Evolutionary conservation across 1,140 invertebrate species (phyloP), one percentile per base, ranked within the genome.

Genomic region (Brachionus plicatilis): DNA sequence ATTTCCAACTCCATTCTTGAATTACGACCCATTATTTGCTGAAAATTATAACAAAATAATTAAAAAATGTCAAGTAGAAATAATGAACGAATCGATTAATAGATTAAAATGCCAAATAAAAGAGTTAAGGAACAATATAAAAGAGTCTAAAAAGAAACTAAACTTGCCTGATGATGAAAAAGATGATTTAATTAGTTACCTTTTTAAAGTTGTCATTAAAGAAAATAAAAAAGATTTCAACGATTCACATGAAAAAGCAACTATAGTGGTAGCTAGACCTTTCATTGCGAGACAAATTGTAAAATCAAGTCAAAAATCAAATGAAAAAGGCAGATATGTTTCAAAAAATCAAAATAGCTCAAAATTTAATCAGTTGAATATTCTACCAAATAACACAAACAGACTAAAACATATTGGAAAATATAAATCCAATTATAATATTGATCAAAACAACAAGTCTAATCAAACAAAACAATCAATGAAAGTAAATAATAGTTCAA

Each of bases 1-100:
- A 70, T 70, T 70, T 70, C 66, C 66, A 8, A 29, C 66, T 33
- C 66, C 66, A n/a, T 70, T 70, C n/a, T 70, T 70, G n/a, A 70
- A 70, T 70, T 70, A 70, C 11, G 66, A 70, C n/a, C 9, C 8
- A 29, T 33, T 29, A 0, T 70, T 70, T 70, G 66, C 37, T 29
- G 27, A 29, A 29, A 29, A 27, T 29, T 70, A 70, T 29, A 70
- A 70, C 29, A 29, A 70, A 70, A 70, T 70, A 33, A 70, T 70
- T 29, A 27, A 29, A 70, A 70, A 70, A 29, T 12, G 24, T 70
- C 66, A 70, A 70, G 11, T 33, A 12, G 66, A 70, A 11, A 70
- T 70, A 1, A 29, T 70, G 29, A 70, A 70, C 66, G 20, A 29
- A 70, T 70, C 66, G 33, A 29, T 29, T 33, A 29, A 29, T 27